These are phyloP conservation scores for Masnerella sp. DNA, from an alignment of 2,888 invertebrate genomes.

Conservation along the genomic window DNA sequence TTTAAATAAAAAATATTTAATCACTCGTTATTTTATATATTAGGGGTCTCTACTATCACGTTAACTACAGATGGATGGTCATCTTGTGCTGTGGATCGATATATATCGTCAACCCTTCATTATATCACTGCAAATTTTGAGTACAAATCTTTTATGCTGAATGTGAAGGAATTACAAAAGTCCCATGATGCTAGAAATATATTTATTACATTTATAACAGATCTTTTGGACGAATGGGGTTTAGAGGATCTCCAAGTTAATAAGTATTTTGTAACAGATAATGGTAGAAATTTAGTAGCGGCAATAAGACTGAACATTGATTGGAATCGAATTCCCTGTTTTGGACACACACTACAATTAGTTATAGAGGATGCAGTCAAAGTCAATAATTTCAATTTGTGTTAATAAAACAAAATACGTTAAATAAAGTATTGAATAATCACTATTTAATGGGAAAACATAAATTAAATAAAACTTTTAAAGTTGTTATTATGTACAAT, in stretches of 20 bases:
- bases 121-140: constrained; percentile 8
- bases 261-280: constrained; percentile 8
- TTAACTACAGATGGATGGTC: constrained; percentile 30
- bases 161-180: not conserved
- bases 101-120: constrained; percentile 9
- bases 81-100: constrained; percentile 5
- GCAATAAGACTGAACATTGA: constrained; percentile 38
- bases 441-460: too few species aligned
- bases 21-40: not conserved
- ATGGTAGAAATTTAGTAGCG: constrained; percentile 15
- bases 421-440: too few species aligned
- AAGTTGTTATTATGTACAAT: too few species aligned
- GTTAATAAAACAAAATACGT: too few species aligned
- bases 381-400: constrained; percentile 3
- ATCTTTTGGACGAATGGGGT: constrained; percentile 12
- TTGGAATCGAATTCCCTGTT: constrained; percentile 57
- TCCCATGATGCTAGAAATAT: constrained; percentile 7
- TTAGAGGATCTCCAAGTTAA: constrained; percentile 1
- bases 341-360: constrained; percentile 54
- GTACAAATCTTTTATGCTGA: constrained; percentile 9
- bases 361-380: constrained; percentile 52
- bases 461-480: too few species aligned
- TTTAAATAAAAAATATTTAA: not conserved
- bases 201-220: too few species aligned
- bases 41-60: constrained; percentile 2